These are phyloP conservation scores for Meta bourneti DNA, from an alignment of 2,888 invertebrate species.

Conservation along the genomic window DNA sequence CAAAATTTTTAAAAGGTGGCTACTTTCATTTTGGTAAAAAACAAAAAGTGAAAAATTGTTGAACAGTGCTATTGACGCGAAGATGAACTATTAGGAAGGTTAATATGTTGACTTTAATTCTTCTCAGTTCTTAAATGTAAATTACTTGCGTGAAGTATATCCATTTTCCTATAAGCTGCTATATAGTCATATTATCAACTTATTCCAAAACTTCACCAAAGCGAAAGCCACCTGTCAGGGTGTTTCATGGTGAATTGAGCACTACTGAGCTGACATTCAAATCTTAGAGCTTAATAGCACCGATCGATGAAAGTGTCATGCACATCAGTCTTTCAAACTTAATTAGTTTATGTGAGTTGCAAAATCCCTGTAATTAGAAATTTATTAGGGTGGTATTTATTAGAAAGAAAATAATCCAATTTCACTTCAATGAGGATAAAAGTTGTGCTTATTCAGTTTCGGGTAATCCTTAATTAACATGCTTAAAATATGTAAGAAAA, in stretches of 20 bases:
- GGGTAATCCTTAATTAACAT: neutral
- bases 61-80: too few species aligned
- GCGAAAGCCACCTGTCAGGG: neutral
- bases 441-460: neutral
- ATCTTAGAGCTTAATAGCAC: neutral
- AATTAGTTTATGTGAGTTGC: conserved; percentile 10
- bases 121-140: too few species aligned
- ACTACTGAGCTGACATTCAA: neutral
- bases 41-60: too few species aligned
- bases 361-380: neutral
- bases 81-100: too few species aligned
- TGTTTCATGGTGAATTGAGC: neutral
- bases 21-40: too few species aligned
- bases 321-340: conserved; percentile 4
- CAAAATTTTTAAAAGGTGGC: too few species aligned
- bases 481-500: neutral
- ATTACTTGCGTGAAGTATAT: too few species aligned
- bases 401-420: neutral
- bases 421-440: neutral
- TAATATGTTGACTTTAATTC: too few species aligned
- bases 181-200: too few species aligned
- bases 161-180: too few species aligned
- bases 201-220: neutral
- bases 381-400: neutral
- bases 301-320: conserved; percentile 18